phyloP scores from a whole-genome alignment of 2,113 vertebrate species.

The Dicerorhinus sumatrensis region DNA sequence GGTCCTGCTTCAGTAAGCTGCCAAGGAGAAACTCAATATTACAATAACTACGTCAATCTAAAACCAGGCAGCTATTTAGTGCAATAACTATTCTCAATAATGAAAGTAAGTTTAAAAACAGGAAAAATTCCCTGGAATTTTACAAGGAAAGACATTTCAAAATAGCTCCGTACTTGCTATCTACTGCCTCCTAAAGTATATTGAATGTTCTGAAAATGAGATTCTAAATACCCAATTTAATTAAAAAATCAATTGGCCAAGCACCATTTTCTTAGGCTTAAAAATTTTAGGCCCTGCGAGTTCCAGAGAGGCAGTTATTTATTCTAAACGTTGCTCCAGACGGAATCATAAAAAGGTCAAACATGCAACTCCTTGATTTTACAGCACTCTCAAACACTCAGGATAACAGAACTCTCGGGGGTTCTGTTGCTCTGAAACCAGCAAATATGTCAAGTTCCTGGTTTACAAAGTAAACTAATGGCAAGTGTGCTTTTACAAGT shows the following conservation, averaged over 20 bases:
- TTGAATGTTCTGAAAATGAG: background rate
- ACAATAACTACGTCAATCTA: background rate
- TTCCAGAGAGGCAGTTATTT: background rate
- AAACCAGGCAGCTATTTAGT: no score
- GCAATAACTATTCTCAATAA: background rate
- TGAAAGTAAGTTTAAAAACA: constrained; percentile 35
- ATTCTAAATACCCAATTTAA: constrained; percentile 19
- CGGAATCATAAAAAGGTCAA: background rate
- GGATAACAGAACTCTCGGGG: background rate
- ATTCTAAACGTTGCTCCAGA: background rate
- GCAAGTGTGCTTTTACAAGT: background rate
- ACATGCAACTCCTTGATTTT: background rate
- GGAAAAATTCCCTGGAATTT: background rate
- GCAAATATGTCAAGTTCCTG: background rate
- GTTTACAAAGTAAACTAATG: constrained; percentile 4
- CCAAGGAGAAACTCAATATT: constrained; percentile 16
- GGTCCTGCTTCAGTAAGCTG: background rate
- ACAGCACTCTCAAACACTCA: background rate
- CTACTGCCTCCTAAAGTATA: background rate
- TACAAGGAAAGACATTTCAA: background rate
- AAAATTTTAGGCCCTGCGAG: background rate
- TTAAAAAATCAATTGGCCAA: constrained; percentile 24
- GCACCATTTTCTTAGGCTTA: background rate
- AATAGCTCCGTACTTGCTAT: background rate
- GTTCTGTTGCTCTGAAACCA: constrained; percentile 12